phyloP scores from a whole-genome alignment of 35 echinoderm and acorn worm species.

The Amphiura filiformis region DNA sequence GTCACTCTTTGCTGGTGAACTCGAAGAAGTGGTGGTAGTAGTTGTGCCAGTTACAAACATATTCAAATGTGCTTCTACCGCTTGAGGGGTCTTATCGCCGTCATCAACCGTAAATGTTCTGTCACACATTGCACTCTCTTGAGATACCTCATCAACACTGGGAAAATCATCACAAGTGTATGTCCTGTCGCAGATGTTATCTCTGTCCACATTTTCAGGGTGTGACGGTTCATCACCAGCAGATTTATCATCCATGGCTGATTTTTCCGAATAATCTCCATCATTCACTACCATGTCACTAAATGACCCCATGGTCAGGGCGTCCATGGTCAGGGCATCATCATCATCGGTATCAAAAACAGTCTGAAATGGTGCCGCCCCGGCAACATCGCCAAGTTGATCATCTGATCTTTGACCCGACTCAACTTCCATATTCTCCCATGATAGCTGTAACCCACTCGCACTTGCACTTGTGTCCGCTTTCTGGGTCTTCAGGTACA shows the following conservation, averaged over 20 bases:
- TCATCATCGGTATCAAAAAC: constrained; percentile 1
- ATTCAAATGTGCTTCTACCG: not conserved
- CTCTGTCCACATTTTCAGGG: not conserved
- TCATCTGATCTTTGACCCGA: not conserved
- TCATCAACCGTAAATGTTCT: not conserved
- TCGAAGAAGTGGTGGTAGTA: not conserved
- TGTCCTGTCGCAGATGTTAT: constrained; percentile 6
- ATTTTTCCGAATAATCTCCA: not conserved
- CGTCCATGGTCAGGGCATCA: not conserved
- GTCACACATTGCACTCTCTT: not conserved
- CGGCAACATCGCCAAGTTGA: not conserved
- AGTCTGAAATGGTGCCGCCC: not conserved
- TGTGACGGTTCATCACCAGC: not conserved
- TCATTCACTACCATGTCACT: constrained; percentile 1
- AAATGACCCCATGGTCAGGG: not conserved
- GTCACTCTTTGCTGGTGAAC: not conserved
- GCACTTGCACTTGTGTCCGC: not conserved
- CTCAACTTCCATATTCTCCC: constrained; percentile 5
- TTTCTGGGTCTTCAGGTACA: not conserved
- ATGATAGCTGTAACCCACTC: not conserved
- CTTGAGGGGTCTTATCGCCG: not conserved
- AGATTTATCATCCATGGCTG: not conserved
- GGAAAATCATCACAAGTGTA: not conserved
- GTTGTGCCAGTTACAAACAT: not conserved
- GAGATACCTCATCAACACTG: not conserved